These are phyloP conservation scores for Mycetomoellerius zeteki DNA, from an alignment of 1,140 invertebrate species.

Conservation along the genomic window DNA sequence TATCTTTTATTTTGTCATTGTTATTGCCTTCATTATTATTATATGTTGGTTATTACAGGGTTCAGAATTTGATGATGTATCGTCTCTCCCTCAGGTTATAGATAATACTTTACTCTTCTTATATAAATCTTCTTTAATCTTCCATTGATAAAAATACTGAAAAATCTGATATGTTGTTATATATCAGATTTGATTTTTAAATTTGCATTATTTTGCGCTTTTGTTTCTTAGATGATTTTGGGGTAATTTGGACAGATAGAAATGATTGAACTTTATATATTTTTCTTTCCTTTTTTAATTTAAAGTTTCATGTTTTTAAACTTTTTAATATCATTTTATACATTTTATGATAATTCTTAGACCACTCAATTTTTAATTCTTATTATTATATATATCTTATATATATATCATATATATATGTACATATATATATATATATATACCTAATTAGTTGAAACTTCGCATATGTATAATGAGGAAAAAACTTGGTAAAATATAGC, in stretches of 20 bases:
- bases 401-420: too few species aligned
- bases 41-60: constrained; percentile 26
- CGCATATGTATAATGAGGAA: neutral
- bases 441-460: neutral
- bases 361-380: neutral
- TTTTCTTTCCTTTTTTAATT: neutral
- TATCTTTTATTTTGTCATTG: constrained; percentile 50
- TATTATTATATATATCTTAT: too few species aligned
- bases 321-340: neutral
- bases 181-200: neutral
- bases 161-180: neutral
- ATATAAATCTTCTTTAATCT: neutral
- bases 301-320: neutral
- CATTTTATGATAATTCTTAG: neutral
- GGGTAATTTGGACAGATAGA: neutral
- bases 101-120: neutral
- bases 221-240: neutral
- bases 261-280: neutral
- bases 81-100: neutral
- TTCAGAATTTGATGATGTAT: constrained; percentile 28
- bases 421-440: too few species aligned
- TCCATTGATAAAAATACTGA: neutral
- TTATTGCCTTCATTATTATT: constrained; percentile 56
- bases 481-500: constrained; percentile 2
- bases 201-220: neutral